Conservation (phyloP, 1,140 invertebrate species). For the Uloborus diversus region DNA sequence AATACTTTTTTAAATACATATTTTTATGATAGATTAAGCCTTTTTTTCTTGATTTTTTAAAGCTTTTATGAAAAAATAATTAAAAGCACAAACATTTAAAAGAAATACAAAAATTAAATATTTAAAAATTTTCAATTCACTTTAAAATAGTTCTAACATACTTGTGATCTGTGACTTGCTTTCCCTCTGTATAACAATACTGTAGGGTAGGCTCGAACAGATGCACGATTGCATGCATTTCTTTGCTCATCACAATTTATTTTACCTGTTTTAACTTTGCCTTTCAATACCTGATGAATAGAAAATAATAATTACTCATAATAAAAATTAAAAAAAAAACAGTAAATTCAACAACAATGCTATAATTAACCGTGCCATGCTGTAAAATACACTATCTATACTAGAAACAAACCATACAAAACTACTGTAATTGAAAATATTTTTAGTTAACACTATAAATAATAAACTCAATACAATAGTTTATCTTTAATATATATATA, state of each 20-base stretch:
- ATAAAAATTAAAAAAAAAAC: not conserved
- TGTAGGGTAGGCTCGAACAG: conserved; percentile 70
- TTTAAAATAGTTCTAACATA: not conserved
- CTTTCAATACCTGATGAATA: conserved; percentile 67
- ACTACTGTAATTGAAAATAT: not conserved
- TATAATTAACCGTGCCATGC: not conserved
- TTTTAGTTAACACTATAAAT: not conserved
- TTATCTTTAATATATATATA: too few relatives aligned
- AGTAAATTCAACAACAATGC: conserved; percentile 39
- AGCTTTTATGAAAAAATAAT: too few relatives aligned
- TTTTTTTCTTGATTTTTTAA: too few relatives aligned
- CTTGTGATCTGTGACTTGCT: conserved; percentile 24
- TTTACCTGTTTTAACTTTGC: conserved; percentile 69
- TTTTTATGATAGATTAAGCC: too few relatives aligned
- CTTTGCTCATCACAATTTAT: conserved; percentile 70
- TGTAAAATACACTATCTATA: not conserved
- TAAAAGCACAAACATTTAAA: too few relatives aligned
- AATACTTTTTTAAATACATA: too few relatives aligned
- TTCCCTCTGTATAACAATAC: conserved; percentile 67
- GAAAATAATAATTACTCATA: not conserved
- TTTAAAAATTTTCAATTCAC: too few relatives aligned
- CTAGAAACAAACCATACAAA: not conserved
- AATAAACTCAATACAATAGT: not conserved
- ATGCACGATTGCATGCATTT: conserved; percentile 67
- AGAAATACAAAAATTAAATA: too few relatives aligned